These are phyloP conservation scores for Peromyscus attwateri DNA, from an alignment of 2,797 vertebrate species.

Conservation along the genomic window DNA sequence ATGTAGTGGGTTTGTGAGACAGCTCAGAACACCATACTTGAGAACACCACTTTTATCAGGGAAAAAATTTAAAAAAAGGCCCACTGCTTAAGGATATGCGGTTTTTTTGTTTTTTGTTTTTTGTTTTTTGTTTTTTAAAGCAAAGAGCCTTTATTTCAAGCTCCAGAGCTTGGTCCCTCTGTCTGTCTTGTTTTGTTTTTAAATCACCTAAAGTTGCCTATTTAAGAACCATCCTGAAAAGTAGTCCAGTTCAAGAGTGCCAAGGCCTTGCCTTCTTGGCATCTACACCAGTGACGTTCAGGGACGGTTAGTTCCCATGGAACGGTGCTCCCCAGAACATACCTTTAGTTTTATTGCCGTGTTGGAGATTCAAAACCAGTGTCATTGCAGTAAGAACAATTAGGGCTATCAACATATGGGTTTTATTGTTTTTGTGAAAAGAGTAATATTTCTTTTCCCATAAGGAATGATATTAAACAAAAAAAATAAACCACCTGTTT, in stretches of 20 bases:
- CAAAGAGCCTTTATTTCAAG: no score
- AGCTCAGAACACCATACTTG: not conserved
- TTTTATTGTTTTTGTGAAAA: slow-evolving; percentile 36
- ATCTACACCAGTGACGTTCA: not conserved
- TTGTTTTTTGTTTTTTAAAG: no score
- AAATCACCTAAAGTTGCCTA: not conserved
- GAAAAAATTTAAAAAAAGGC: not conserved
- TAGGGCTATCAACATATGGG: not conserved
- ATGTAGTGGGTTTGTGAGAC: not conserved
- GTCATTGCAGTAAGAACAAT: slow-evolving; percentile 6
- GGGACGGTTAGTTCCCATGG: not conserved
- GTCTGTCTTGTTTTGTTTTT: not conserved
- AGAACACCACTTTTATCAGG: not conserved
- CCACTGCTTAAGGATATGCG: no score
- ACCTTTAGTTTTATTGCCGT: slow-evolving; percentile 4
- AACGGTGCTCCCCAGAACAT: not conserved
- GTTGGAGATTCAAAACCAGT: not conserved
- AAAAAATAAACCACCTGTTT: not conserved
- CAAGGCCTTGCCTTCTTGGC: not conserved
- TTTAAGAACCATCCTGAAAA: not conserved
- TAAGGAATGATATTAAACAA: not conserved
- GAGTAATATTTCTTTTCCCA: slow-evolving; percentile 15
- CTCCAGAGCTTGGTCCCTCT: no score
- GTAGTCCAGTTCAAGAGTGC: not conserved
- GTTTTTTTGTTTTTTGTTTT: not conserved